A percentile compares a stretch with the other conserved stretches of the same genome.
phyloP scores from a whole-genome alignment of 2,888 invertebrate genomes.

The Megaustenia siamemsis region DNA sequence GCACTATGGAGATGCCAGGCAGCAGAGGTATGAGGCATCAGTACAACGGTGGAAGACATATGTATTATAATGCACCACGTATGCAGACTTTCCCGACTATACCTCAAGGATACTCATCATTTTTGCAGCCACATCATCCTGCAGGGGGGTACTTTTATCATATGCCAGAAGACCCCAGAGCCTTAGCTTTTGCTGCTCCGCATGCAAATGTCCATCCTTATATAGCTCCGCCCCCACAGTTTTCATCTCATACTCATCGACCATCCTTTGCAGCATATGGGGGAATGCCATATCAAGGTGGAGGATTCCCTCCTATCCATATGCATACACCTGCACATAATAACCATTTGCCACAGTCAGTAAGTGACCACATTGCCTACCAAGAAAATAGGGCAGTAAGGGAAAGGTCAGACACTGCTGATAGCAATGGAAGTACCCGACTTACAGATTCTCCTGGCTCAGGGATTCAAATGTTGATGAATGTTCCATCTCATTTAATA shows the following conservation, averaged over 20 bases:
- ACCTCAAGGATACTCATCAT: conserved; percentile 33
- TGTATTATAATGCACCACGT: conserved; percentile 54
- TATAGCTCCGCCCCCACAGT: conserved; percentile 39
- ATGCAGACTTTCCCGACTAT: conserved; percentile 51
- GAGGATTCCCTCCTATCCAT: conserved; percentile 31
- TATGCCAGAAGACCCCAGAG: conserved; percentile 56
- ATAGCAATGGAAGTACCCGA: conserved; percentile 42
- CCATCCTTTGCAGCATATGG: conserved; percentile 34
- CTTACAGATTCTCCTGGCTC: conserved; percentile 60
- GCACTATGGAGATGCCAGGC: conserved; percentile 49
- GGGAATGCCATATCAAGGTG: conserved; percentile 31
- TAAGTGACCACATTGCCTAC: conserved; percentile 20
- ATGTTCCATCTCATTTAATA: conserved; percentile 70
- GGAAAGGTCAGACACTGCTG: conserved; percentile 38
- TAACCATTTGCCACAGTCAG: conserved; percentile 35
- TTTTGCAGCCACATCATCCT: conserved; percentile 47
- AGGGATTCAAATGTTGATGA: conserved; percentile 74
- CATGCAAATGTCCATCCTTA: conserved; percentile 38
- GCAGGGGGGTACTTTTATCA: conserved; percentile 51
- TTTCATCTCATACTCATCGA: conserved; percentile 36
- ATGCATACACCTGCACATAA: conserved; percentile 9
- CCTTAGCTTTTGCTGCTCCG: conserved; percentile 39
- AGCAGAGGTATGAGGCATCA: conserved; percentile 25
- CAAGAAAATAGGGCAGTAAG: conserved; percentile 37
- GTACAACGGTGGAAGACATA: conserved; percentile 52